Evolutionary conservation across 1,140 invertebrate species (phyloP).

Genomic region (Druon quercuslanigerum): DNA sequence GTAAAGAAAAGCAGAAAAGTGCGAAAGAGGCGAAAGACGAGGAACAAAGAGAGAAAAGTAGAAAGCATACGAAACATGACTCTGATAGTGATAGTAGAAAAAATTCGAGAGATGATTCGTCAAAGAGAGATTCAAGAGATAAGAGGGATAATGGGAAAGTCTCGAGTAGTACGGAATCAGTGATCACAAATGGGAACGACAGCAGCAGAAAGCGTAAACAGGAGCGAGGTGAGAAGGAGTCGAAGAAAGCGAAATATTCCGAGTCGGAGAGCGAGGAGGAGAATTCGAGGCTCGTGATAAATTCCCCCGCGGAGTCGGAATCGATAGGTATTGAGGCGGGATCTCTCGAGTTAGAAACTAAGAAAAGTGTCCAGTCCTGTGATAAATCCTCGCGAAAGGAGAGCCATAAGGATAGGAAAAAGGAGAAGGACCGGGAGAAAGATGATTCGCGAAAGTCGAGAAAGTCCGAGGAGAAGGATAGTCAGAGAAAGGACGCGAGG

Average conservation of each 20-base stretch:
- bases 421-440: constrained; percentile 1
- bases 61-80: constrained; percentile 48
- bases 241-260: constrained; percentile 37
- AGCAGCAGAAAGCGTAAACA: constrained; percentile 41
- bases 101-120: constrained; percentile 47
- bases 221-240: constrained; percentile 38
- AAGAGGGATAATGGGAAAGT: constrained; percentile 35
- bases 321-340: background rate
- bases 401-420: constrained; percentile 46
- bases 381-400: constrained; percentile 44
- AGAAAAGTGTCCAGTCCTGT: constrained; percentile 29
- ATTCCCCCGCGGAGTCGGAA: background rate
- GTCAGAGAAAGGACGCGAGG: constrained; percentile 30
- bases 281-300: constrained; percentile 15
- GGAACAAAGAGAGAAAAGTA: constrained; percentile 46
- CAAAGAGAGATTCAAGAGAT: constrained; percentile 48
- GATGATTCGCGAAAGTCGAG: constrained; percentile 40
- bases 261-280: constrained; percentile 29
- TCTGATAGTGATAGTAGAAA: constrained; percentile 43
- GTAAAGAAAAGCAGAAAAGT: constrained; percentile 22
- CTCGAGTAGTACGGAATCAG: background rate
- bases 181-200: constrained; percentile 37
- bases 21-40: background rate
- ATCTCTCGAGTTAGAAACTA: background rate
- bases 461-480: constrained; percentile 11